A percentile compares a stretch with the other conserved stretches of the same genome.
phyloP scores from a whole-genome alignment of 2,888 invertebrate genomes.

The Chaetoderma sp. region DNA sequence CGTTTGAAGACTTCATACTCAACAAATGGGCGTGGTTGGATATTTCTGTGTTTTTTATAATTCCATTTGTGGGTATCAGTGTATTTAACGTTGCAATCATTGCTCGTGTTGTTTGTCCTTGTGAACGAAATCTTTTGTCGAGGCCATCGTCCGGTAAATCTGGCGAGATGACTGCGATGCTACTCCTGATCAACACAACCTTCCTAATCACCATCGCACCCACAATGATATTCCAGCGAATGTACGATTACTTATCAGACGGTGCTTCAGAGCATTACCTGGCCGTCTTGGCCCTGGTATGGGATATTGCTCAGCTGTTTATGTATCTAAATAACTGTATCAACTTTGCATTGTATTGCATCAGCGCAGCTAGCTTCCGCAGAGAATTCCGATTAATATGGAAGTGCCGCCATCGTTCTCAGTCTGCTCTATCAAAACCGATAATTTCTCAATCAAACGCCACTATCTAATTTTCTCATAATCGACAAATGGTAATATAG shows the following conservation, averaged over 20 bases:
- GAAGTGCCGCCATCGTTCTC: too few relatives aligned
- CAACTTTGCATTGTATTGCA: conserved; percentile 5
- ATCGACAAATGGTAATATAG: too few relatives aligned
- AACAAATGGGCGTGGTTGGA: not conserved
- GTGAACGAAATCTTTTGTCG: not conserved
- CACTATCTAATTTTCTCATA: too few relatives aligned
- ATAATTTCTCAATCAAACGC: too few relatives aligned
- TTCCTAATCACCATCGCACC: conserved; percentile 1
- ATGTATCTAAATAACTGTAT: not conserved
- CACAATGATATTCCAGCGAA: not conserved
- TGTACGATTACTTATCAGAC: not conserved
- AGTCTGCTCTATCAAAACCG: too few relatives aligned
- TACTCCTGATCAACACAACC: not conserved
- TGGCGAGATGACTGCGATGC: not conserved
- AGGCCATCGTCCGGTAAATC: not conserved
- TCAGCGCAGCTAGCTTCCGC: not conserved
- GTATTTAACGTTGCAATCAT: conserved; percentile 1
- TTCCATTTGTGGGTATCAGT: not conserved
- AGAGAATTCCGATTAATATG: not conserved
- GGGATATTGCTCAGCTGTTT: not conserved
- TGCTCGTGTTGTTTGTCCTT: not conserved
- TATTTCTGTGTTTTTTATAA: not conserved
- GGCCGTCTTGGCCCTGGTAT: not conserved
- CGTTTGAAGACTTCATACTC: not conserved
- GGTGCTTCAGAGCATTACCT: not conserved